phyloP scores from a whole-genome alignment of 2,113 vertebrate genomes.

The Odocoileus virginianus region DNA sequence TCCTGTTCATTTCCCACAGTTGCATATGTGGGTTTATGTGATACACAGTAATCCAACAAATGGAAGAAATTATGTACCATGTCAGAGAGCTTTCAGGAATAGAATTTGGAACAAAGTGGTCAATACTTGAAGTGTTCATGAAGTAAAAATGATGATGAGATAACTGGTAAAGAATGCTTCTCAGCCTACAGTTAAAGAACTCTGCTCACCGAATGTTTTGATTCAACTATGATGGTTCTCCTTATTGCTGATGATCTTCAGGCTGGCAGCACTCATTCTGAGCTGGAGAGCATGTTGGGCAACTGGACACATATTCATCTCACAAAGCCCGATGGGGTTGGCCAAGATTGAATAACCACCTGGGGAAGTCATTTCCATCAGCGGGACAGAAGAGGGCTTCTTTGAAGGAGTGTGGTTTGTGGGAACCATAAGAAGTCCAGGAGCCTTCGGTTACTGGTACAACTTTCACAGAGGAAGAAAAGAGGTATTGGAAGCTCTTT shows the following conservation, averaged over 20 bases:
- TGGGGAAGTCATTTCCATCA: not conserved
- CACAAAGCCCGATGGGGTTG: not conserved
- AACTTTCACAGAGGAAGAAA: not conserved
- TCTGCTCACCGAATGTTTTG: not conserved
- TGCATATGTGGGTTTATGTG: constrained; percentile 64
- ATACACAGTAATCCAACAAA: constrained; percentile 62
- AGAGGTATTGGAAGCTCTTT: not conserved
- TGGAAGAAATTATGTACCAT: constrained; percentile 65
- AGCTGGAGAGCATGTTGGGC: not conserved
- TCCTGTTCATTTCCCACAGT: constrained; percentile 66
- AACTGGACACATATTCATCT: not conserved
- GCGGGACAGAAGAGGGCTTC: not conserved
- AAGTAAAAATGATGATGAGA: not conserved
- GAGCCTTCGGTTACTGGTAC: not conserved
- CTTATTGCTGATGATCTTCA: not conserved
- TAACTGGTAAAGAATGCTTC: not conserved
- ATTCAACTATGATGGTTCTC: not conserved
- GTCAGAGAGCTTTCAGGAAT: constrained; percentile 54
- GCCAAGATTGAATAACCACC: not conserved
- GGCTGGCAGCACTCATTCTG: not conserved
- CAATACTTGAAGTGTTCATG: not conserved
- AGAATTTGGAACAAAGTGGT: constrained; percentile 54
- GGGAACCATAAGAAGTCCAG: not conserved
- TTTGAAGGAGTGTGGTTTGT: not conserved
- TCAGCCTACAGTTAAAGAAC: not conserved